A percentile compares a stretch with the other conserved stretches of the same genome.
These are phyloP conservation scores for Argentina silus DNA, from an alignment of 2,797 vertebrate species.

Conservation along the genomic window DNA sequence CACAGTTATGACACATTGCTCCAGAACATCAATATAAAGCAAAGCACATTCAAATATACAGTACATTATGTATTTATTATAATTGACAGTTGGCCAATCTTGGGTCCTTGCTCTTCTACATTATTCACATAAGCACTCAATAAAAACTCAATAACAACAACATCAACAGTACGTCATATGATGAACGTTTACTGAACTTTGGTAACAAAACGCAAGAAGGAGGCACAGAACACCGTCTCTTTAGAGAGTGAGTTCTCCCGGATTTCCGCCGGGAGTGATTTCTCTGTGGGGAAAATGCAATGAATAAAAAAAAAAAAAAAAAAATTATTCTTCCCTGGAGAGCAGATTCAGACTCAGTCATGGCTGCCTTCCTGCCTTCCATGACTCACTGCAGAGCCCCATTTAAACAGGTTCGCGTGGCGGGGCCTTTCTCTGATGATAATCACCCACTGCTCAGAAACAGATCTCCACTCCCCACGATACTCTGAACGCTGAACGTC, in stretches of 20 bases:
- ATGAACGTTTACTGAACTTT: too few species aligned
- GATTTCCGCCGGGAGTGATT: not conserved
- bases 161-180: not conserved
- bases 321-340: constrained; percentile 5
- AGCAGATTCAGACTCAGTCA: constrained; percentile 15
- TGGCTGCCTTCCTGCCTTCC: constrained; percentile 8
- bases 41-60: not conserved
- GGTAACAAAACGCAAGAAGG: too few species aligned
- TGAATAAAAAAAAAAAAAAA: not conserved
- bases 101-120: too few species aligned
- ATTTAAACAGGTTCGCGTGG: not conserved
- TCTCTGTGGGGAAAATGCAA: not conserved
- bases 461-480: not conserved
- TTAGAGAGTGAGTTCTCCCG: too few species aligned
- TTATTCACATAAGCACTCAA: not conserved
- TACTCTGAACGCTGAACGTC: not conserved
- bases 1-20: not conserved
- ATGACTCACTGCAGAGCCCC: constrained; percentile 19
- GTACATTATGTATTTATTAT: not conserved
- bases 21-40: not conserved
- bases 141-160: not conserved
- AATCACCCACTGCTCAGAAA: constrained; percentile 14
- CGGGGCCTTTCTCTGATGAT: not conserved
- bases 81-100: too few species aligned
- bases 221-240: too few species aligned